Evolutionary conservation across 2,797 vertebrate genomes (phyloP), one percentile per base, ranked within the genome.

Genomic region (Threskiornis aethiopicus): DNA sequence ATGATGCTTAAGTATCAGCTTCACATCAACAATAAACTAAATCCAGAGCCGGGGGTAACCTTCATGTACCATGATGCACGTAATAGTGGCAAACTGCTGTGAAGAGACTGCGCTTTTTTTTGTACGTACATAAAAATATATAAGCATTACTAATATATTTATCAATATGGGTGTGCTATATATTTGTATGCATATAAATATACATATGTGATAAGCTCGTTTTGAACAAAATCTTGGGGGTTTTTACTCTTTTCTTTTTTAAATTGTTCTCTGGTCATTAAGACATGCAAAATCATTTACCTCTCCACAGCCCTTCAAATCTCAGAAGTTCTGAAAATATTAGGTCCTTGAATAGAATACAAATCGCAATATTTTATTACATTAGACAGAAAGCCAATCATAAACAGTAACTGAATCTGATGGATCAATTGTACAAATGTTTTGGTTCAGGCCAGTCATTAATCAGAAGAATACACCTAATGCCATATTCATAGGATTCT

Each of bases 401-500:
- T n/a, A 37, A 91, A 41, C n/a, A 62, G 33, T 28, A 84, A 90
- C 47, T 76, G 7, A 58, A 61, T 47, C 46, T 72, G 89, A n/a
- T 16, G 55, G 82, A 29, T 87, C 94, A 70, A 84, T 70, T 67
- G 33, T 66, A 62, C 31, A 64, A 66, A 37, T 4, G 0, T 79
- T 51, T 64, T 65, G 54, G 69, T 69, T 79, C 52, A n/a, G 9
- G 25, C 8, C 54, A 73, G 39, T 69, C 75, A 94, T 92, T 84
- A 92, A 93, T 85, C 75, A 57, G 61, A 87, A 69, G 19, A 91
- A 86, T 42, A 76, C 3, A 35, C 5, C 25, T 75, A 79, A 58
- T 92, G 69, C 92, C 90, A 77, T 80, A 89, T 80, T 95, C 76
- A 97, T 35, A 85, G 65, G 57, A 91, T 93, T 92, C 85, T 87